Percentiles rank a stretch among this genome's conserved stretches.
phyloP scores from a whole-genome alignment of 2,113 vertebrate species.

The Pseudonaja textilis region DNA sequence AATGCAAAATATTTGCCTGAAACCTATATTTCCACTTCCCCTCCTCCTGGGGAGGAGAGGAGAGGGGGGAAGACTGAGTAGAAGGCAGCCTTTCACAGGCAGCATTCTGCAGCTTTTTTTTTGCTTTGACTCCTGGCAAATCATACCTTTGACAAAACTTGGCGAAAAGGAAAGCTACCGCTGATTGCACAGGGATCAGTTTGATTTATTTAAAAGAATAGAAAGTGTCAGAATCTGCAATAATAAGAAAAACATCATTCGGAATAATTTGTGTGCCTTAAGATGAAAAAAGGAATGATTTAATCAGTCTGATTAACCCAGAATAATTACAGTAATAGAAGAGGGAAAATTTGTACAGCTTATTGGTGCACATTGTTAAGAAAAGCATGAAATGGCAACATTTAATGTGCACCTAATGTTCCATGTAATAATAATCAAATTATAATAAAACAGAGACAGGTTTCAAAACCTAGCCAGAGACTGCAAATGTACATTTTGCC shows the following conservation, averaged over 20 bases:
- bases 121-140: constrained; percentile 2
- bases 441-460: not conserved
- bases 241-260: too few species aligned
- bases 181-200: not conserved
- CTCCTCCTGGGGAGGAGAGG: too few species aligned
- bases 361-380: constrained; percentile 11
- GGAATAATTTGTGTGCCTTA: not conserved
- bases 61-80: not conserved
- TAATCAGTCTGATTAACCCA: not conserved
- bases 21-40: not conserved
- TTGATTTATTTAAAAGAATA: constrained; percentile 24
- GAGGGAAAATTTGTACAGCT: not conserved
- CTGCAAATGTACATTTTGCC: not conserved
- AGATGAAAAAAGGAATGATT: not conserved
- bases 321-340: not conserved
- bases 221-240: not conserved
- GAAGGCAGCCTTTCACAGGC: not conserved
- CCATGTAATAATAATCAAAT: not conserved
- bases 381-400: constrained; percentile 8
- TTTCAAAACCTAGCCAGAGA: constrained; percentile 2
- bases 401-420: constrained; percentile 19
- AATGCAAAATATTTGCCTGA: not conserved
- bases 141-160: fast-evolving
- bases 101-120: not conserved
- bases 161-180: not conserved